Percentiles rank a stretch among this genome's conserved stretches.
Conservation (phyloP, 2,113 vertebrate species). For the Isurus oxyrinchus region DNA sequence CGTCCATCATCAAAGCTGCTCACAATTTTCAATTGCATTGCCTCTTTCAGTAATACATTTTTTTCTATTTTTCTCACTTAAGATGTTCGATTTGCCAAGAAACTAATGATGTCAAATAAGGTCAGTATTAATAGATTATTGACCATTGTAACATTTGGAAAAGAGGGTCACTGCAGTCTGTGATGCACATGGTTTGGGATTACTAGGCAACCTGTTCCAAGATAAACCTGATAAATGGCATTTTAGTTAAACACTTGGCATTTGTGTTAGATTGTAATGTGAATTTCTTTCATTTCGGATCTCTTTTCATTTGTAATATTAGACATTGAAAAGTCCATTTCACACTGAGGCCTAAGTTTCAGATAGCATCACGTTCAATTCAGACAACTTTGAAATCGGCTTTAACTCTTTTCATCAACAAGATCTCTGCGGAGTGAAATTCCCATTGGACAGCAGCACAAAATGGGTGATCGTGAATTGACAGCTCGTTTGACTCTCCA, state of each 20-base stretch:
- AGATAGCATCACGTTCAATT: not conserved
- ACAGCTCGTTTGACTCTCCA: not conserved
- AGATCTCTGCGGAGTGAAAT: not conserved
- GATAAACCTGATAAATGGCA: constrained; percentile 15
- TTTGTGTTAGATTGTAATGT: not conserved
- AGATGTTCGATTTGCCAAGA: constrained; percentile 19
- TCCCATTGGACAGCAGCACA: not conserved
- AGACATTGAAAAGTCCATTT: constrained; percentile 13
- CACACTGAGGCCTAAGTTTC: not conserved
- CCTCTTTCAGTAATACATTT: constrained; percentile 31
- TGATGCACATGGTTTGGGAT: constrained; percentile 2
- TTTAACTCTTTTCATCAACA: not conserved
- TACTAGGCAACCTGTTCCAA: not conserved
- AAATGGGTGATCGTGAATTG: not conserved
- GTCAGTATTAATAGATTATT: constrained; percentile 38
- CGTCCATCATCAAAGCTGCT: constrained; percentile 34
- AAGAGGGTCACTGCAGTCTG: constrained; percentile 3
- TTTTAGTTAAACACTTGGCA: not conserved
- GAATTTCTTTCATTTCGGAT: constrained; percentile 4
- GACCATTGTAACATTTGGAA: constrained; percentile 36
- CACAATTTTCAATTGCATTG: constrained; percentile 18
- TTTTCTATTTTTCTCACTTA: constrained; percentile 38
- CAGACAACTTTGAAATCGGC: not conserved
- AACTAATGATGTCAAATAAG: constrained; percentile 37
- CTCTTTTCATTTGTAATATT: constrained; percentile 12